Base-by-base conservation (phyloP, 1,140 invertebrate species). In the Hyposmocoma kahamanoa region DNA sequence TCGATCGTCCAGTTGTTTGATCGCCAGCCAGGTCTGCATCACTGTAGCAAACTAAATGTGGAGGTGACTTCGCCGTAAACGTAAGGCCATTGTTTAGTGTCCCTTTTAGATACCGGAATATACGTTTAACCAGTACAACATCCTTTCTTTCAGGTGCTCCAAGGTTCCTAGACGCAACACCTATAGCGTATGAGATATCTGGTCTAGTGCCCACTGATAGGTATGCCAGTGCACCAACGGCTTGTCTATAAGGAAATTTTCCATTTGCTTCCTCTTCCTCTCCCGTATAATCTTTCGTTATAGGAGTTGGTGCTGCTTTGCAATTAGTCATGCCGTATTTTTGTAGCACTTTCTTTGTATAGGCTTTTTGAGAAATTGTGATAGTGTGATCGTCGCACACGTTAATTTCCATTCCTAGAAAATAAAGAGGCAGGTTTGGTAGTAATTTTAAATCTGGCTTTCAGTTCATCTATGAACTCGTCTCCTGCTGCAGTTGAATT, bases 191-290 rank as follows among this genome's bases (percentile, higher is more conserved):
- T 26, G 67, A 66, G 13, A 86, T 54, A 46, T 85, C 72, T n/a
- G 84, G 76, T 56, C 84, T 73, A 11, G 83, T 81, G 3, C 63
- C 67, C 21, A 70, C 54, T 62, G 74, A 30, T 22, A 56, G 24
- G 28, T 74, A 83, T 53, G 84, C 70, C 15, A 85, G 42, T 13
- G 73, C 51, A 41, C 79, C 78, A 39, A 86, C 62, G 20, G 61
- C 67, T 68, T 84, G 53, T 56, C 73, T 55, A 47, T 81, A 81
- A 6, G 67, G 72, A 62, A 72, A 67, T 36, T 48, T 28, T 3
- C 3, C 2, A 26, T 41, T 36, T 36, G 11, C 9, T 51, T 26
- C 17, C 3, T 44, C 34, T 13, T 39, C 32, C 1, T 42, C 18
- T 42, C 0, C 26, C 8, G 1, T 43, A 32, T 28, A 39, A 42